phyloP scores from a whole-genome alignment of 1,140 invertebrate genomes.

The Drosophila cardini region DNA sequence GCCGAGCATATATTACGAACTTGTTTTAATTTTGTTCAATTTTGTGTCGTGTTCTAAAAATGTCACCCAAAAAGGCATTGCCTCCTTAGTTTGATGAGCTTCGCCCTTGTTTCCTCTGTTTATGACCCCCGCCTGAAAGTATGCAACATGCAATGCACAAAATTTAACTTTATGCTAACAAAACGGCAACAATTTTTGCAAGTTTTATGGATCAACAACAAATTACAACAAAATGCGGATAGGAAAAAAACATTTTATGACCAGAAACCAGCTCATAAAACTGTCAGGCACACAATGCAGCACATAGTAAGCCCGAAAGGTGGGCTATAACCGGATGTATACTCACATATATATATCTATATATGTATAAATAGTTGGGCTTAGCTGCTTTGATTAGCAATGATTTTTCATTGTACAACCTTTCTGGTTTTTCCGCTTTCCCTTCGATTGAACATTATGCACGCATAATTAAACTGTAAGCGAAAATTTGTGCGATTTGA shows the following conservation, averaged over 20 bases:
- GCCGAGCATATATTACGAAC: too few relatives aligned
- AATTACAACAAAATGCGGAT: slow-evolving; percentile 30
- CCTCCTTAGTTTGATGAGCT: background rate
- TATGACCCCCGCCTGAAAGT: background rate
- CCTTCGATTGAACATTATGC: slow-evolving; percentile 51
- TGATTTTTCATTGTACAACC: background rate
- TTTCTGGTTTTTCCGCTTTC: background rate
- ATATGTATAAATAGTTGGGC: slow-evolving; percentile 3
- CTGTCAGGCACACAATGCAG: slow-evolving; percentile 32
- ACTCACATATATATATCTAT: too few relatives aligned
- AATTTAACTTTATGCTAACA: slow-evolving; percentile 30
- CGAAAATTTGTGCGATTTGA: slow-evolving; percentile 53
- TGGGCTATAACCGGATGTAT: background rate
- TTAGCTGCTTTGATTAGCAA: slow-evolving; percentile 48
- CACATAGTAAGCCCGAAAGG: background rate
- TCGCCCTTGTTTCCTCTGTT: background rate
- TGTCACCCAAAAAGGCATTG: background rate
- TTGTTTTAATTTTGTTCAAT: background rate
- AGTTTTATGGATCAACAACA: slow-evolving; percentile 50
- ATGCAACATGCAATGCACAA: slow-evolving; percentile 28
- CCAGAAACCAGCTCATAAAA: slow-evolving; percentile 46
- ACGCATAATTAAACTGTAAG: slow-evolving; percentile 62
- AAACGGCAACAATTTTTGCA: slow-evolving; percentile 41
- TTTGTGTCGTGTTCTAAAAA: background rate
- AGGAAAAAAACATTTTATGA: slow-evolving; percentile 45